Base-by-base conservation (phyloP, 2,113 vertebrate species). In the Chrysochloris asiatica region DNA sequence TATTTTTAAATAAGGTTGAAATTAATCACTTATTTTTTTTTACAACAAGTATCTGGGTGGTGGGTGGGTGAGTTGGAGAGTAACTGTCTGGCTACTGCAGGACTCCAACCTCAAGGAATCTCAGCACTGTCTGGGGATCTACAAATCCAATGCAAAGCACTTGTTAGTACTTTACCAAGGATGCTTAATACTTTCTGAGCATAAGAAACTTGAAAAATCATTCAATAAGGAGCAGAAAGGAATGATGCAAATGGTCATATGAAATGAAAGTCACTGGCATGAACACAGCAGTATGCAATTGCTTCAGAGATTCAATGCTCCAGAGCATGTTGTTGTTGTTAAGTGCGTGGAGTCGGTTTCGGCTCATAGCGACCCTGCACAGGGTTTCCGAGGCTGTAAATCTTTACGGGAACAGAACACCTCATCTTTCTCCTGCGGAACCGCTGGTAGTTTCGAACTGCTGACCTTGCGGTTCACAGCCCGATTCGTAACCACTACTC, bases 21-120 rank as follows among this genome's bases (percentile, higher is more conserved):
- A 71, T 54, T 77, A 69, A 17, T 88, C 50, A 43, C 21, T 88
- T 41, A n/a, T n/a, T n/a, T 28, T 43, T 85, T 95, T 72, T 59
- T 26, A 75, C 86, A 54, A 4, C 77, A 91, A 75, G 33, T 80
- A 88, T 86, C 47, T 81, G 36, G 24, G 1, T 75, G 50, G 28
- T n/a, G 16, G 11, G 47, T 75, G 47, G 47, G 30, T 16, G 26
- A 24, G 63, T 4, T 1, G 43, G 48, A 43, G 26, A 65, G 8
- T 52, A 52, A 33, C 56, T 33, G 3, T 4, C 12, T 43, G 4
- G 41, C 48, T 14, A 3, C 2, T 30, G 30, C 48, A 12, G 63
- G 47, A 33, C 52, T 24, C 33, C 33, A 38, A 24, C 43, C 30
- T 5, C 0, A 12, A 38, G 26, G 63, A 81, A 47, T 33, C 77